Conservation (phyloP, 2,113 vertebrate species). For the Chrysemys picta region DNA sequence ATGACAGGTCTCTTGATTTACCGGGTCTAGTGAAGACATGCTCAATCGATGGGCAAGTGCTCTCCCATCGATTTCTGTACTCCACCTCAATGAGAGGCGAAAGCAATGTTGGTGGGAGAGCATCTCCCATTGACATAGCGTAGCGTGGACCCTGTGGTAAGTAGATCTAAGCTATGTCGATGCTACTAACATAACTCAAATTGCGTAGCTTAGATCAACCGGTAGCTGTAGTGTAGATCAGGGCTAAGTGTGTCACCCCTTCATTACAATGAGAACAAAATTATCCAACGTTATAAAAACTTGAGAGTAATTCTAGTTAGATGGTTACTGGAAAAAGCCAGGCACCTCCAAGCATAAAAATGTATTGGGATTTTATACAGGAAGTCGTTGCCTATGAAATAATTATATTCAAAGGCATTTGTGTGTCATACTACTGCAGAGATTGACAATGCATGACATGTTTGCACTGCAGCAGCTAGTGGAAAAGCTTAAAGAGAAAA, state of each 20-base stretch:
- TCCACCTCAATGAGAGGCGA: no score
- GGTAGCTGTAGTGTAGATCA: no score
- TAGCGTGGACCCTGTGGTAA: no score
- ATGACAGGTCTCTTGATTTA: neutral
- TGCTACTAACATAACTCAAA: no score
- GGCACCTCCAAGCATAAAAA: neutral
- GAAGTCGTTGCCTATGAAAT: rapidly evolving
- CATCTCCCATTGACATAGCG: no score
- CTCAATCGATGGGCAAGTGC: no score
- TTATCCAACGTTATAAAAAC: neutral
- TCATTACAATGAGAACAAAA: neutral
- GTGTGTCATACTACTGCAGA: neutral
- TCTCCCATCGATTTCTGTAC: no score
- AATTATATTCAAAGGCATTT: neutral
- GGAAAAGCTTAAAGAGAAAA: neutral
- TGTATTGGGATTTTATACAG: neutral
- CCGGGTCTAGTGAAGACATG: no score
- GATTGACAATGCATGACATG: neutral
- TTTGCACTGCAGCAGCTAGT: neutral
- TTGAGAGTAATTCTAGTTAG: neutral
- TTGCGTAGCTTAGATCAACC: no score
- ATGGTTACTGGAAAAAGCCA: rapidly evolving
- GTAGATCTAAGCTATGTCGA: no score
- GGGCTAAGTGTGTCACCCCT: neutral
- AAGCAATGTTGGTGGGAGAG: no score